phyloP scores from a whole-genome alignment of 2,113 vertebrate genomes.

The Macroglossus sobrinus region DNA sequence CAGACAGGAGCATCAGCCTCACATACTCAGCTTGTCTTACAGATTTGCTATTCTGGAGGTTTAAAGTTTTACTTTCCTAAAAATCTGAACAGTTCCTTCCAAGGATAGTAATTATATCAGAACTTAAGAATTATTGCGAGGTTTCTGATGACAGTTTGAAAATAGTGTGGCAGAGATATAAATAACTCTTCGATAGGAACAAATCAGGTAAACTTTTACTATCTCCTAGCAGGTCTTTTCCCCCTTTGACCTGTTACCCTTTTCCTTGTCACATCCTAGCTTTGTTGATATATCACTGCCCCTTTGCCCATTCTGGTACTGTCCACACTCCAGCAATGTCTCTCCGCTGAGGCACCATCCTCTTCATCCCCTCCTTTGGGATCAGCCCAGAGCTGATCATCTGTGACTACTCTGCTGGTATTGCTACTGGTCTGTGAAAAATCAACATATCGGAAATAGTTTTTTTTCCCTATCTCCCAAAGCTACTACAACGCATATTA shows the following conservation, averaged over 20 bases:
- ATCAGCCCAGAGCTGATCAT: not conserved
- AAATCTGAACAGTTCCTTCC: not conserved
- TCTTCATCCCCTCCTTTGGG: not conserved
- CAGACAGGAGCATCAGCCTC: not conserved
- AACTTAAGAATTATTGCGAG: not conserved
- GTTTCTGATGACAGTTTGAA: slow-evolving; percentile 23
- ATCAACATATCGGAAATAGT: not conserved
- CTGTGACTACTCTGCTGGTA: not conserved
- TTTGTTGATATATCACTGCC: not conserved
- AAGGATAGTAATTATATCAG: not conserved
- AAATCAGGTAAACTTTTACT: not conserved
- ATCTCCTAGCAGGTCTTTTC: not conserved
- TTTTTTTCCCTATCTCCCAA: not conserved
- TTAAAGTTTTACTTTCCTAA: not conserved
- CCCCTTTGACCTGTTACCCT: not conserved
- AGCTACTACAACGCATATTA: not conserved
- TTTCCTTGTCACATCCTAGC: not conserved
- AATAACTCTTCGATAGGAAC: not conserved
- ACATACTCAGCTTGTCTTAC: not conserved
- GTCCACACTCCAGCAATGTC: not conserved
- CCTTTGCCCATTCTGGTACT: not conserved
- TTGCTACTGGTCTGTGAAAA: not conserved
- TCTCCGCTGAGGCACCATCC: not conserved
- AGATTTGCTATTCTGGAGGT: not conserved
- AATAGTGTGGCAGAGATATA: not conserved